Evolutionary conservation across 2,797 vertebrate genomes (phyloP).

Genomic region (Sebastes jordani): DNA sequence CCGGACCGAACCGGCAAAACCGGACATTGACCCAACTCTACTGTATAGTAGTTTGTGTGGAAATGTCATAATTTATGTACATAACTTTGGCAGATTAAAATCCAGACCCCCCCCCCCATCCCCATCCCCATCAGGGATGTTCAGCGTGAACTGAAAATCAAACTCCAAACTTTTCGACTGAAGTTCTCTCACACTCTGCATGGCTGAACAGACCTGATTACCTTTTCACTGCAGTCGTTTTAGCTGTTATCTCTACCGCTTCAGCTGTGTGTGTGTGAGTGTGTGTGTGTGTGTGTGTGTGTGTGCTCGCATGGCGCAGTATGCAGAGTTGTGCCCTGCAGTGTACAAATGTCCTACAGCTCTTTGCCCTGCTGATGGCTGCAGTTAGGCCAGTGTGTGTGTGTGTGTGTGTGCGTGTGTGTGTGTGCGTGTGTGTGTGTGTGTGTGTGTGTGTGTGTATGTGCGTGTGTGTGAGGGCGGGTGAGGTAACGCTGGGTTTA

Average conservation of each 20-base stretch:
- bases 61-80: neutral
- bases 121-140: neutral
- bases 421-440: no score
- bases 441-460: no score
- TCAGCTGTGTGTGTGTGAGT: constrained; percentile 40
- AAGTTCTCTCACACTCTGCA: constrained; percentile 36
- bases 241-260: constrained; percentile 46
- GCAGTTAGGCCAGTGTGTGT: constrained; percentile 10
- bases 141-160: constrained; percentile 12
- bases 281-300: neutral
- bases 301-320: neutral
- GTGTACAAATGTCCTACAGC: constrained; percentile 47
- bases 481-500: constrained; percentile 57
- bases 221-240: constrained; percentile 42
- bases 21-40: neutral
- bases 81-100: neutral
- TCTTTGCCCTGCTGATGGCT: constrained; percentile 42
- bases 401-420: no score
- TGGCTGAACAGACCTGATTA: constrained; percentile 52
- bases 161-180: constrained; percentile 8
- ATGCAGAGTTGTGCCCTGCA: constrained; percentile 29
- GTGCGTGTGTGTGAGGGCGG: neutral
- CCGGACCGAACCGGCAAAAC: neutral
- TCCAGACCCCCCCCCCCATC: neutral
- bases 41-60: neutral